Evolutionary conservation across 2,888 invertebrate genomes (phyloP), one percentile per base, ranked within the genome.

Genomic region (Alcis repandata): DNA sequence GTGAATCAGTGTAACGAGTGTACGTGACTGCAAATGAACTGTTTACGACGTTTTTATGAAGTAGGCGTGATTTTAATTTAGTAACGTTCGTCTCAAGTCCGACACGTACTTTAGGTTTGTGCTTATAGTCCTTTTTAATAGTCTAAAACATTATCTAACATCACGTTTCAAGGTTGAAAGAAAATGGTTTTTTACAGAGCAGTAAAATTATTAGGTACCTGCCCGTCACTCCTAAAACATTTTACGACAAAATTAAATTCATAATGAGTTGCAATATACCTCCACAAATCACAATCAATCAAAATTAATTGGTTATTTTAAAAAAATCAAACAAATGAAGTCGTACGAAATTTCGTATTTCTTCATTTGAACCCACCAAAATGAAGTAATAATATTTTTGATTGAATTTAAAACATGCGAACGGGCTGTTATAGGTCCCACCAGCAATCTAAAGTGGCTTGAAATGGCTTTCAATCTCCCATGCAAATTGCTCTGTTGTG

Each of bases 1-100:
- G 71, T 79, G 78, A 80, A 81, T 75, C 76, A 76, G 75, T 73
- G 70, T 73, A 69, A 71, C 72, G 67, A 76, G 68, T 71, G 70
- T 64, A 76, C 68, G 59, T 72, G 69, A 66, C 72, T 71, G 72
- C 33, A 33, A 61, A 61, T 61, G 40, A 52, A 58, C 51, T 66
- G 60, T 66, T 66, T 61, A 61, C 46, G 45, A 13, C 33, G 15
- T 60, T 60, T 61, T 66, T 66, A 65, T 66, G 54, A 64, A 64
- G 52, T 53, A 43, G 58, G 41, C 40, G 3, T 43, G 43, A 60
- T 63, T 63, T 46, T 58, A 52, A 38, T 60, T 60, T 65, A 65
- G 60, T 65, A 65, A 63, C 36, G 45, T 64, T 36, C 54, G 13
- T 54, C 38, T 59, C 53, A 17, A 63, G 51, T 52, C 41, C 13